Evolutionary conservation across 2,888 invertebrate genomes (phyloP).

Genomic region (Willowsia nigromaculata): DNA sequence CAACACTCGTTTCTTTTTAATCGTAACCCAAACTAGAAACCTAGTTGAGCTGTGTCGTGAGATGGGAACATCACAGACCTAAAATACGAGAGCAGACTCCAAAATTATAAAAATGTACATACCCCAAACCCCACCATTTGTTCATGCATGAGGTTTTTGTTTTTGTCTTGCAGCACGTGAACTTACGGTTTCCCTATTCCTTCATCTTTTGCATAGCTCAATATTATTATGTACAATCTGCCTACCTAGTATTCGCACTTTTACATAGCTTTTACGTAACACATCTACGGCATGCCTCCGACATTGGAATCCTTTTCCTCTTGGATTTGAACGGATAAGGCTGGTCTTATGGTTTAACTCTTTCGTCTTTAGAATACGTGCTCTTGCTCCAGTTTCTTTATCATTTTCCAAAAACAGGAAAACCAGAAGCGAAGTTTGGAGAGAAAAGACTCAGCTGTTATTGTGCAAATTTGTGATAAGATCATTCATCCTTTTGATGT

Average conservation of each 20-base stretch:
- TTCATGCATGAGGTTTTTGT: too few species aligned
- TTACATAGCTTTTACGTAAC: too few species aligned
- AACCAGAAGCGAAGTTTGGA: neutral
- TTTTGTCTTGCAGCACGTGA: too few species aligned
- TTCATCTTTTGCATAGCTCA: too few species aligned
- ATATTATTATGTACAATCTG: too few species aligned
- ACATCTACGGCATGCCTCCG: too few species aligned
- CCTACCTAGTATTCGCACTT: too few species aligned
- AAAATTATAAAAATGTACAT: too few species aligned
- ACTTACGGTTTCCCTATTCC: too few species aligned
- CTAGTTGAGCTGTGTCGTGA: neutral
- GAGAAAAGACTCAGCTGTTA: constrained; percentile 9
- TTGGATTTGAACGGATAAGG: neutral
- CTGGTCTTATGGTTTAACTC: constrained; percentile 16
- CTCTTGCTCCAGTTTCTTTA: constrained; percentile 48
- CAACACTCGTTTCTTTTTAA: constrained; percentile 19
- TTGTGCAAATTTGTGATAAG: constrained; percentile 25
- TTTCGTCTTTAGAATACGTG: neutral
- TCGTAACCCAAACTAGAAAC: constrained; percentile 69
- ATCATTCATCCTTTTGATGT: constrained; percentile 17
- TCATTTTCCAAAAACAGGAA: constrained; percentile 1
- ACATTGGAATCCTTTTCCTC: neutral
- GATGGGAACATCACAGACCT: neutral
- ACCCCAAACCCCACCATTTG: too few species aligned
- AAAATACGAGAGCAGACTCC: neutral